Base-by-base conservation (phyloP, 2,888 invertebrate species). In the Temnothorax unifasciatus region DNA sequence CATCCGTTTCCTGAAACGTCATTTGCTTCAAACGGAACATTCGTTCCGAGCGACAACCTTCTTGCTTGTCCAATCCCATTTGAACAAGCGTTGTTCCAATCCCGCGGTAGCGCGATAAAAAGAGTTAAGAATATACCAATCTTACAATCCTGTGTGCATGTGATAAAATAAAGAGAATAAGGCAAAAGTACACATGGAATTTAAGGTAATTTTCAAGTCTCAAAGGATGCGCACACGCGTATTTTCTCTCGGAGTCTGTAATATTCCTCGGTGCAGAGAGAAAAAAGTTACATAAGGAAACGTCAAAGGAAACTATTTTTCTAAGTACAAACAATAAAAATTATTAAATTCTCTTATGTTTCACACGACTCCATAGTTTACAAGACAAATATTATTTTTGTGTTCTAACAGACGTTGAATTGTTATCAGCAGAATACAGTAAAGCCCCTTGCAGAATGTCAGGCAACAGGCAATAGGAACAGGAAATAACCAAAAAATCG, bases 21-120 rank as follows among this genome's bases (percentile, higher is more conserved):
- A 50, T 52, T 76, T 52, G 52, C 25, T 52, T 76, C 50, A 52
- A 76, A 66, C 50, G 25, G 11, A 18, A 38, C 29, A 66, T 66
- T 64, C 18, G 47, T 64, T 25, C 41, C 25, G 5, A 59, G 18
- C 41, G 38, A 50, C 50, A 18, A 29, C 29, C 29, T 25, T 64
- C 29, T 29, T 44, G n/a, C 21, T 11, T 25, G 6, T 66, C 25
- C 68, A 66, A 50, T 52, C 38, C 38, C 9, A 34, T 50, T 75
- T 47, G n/a, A 34, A 50, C 47, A 47, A 66, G 15, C 34, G n/a
- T 18, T 47, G 75, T 9, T 34, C 21, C 47, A 68, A 75, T 75
- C 21, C 5, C 21, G 34, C 63, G n/a, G n/a, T 47, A 11, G 18
- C 66, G 15, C 11, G 21, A 34, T 66, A 34, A 75, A 68, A 75